Evolutionary conservation across 2,113 vertebrate species (phyloP).

Genomic region (Noctilio leporinus): DNA sequence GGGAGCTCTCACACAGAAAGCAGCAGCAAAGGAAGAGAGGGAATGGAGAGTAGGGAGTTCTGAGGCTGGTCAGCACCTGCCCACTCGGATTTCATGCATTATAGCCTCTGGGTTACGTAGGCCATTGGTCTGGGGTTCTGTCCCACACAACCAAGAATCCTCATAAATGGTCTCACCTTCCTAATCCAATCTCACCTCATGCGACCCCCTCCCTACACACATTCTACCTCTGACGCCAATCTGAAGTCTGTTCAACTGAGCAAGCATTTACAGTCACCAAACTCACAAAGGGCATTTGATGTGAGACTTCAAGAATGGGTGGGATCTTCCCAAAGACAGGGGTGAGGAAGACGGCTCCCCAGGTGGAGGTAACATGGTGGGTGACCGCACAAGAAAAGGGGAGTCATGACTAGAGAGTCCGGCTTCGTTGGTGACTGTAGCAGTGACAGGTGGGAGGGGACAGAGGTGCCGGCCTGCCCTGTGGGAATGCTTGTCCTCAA

Average conservation of each 20-base stretch:
- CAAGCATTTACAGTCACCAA: neutral
- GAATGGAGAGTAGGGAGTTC: neutral
- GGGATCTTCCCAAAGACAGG: neutral
- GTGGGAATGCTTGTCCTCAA: neutral
- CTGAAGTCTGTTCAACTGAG: neutral
- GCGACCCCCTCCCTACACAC: neutral
- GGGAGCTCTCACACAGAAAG: neutral
- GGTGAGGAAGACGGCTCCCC: neutral
- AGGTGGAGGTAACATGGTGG: neutral
- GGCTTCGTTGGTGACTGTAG: neutral
- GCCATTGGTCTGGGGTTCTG: neutral
- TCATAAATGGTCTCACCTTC: neutral
- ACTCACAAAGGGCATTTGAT: neutral
- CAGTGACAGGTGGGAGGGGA: neutral
- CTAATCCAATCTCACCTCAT: neutral
- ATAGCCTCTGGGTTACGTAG: neutral
- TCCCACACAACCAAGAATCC: neutral
- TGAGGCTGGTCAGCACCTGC: neutral
- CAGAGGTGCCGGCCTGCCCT: neutral
- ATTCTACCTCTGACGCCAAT: neutral
- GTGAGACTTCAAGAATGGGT: neutral
- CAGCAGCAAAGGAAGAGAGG: neutral
- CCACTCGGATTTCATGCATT: neutral
- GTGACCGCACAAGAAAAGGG: neutral
- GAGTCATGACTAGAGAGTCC: neutral